Conservation (phyloP, 2,797 vertebrate genomes). For the Molossus molossus region DNA sequence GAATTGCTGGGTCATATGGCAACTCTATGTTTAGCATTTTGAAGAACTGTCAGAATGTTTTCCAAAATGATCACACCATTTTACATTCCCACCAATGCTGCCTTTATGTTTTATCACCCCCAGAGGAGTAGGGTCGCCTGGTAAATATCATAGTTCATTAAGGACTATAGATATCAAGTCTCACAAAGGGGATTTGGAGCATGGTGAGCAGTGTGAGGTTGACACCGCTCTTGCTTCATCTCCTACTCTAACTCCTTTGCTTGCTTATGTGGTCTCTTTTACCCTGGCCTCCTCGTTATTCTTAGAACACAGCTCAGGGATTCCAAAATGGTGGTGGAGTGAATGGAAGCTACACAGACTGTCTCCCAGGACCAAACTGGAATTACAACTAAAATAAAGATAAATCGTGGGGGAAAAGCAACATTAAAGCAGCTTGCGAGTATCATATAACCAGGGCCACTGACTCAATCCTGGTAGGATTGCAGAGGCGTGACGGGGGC, state of each 20-base stretch:
- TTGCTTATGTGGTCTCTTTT: background rate
- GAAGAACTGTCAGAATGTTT: background rate
- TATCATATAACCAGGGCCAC: no score
- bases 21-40: constrained; percentile 8
- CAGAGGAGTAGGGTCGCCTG: background rate
- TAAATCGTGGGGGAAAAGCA: no score
- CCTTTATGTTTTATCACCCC: background rate
- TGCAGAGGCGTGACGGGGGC: no score
- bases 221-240: background rate
- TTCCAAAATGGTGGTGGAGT: no score
- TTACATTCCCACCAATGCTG: background rate
- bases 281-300: background rate
- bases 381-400: no score
- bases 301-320: background rate
- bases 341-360: no score
- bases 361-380: no score
- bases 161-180: background rate
- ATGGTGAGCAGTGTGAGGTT: background rate
- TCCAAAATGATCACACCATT: background rate
- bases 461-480: no score
- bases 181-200: background rate
- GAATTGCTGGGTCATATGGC: background rate
- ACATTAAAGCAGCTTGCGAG: no score
- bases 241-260: background rate
- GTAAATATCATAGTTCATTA: background rate